These are phyloP conservation scores for Eumaeus atala DNA, from an alignment of 1,140 invertebrate genomes.

Conservation along the genomic window DNA sequence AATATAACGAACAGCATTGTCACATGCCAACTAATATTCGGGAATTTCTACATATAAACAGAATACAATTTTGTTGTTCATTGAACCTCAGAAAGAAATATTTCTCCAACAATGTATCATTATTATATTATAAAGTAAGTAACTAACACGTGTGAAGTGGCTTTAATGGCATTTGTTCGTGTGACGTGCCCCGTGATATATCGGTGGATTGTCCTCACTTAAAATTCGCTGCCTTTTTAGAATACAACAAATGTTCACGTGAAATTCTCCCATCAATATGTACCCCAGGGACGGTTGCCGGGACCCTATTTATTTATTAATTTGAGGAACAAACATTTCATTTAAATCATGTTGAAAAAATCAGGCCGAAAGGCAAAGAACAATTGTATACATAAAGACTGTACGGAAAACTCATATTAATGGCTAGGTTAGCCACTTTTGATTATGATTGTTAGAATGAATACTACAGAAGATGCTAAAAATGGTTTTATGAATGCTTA, in stretches of 20 bases:
- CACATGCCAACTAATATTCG: background rate
- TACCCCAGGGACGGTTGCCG: slow-evolving; percentile 3
- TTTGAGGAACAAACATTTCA: slow-evolving; percentile 1
- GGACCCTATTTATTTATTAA: slow-evolving; percentile 5
- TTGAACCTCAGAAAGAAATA: too few relatives aligned
- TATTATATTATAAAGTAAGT: too few relatives aligned
- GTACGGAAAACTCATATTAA: too few relatives aligned
- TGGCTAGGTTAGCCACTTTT: too few relatives aligned
- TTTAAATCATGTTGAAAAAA: background rate
- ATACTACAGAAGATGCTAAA: too few relatives aligned
- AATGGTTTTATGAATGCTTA: too few relatives aligned
- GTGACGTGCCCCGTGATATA: slow-evolving; percentile 20
- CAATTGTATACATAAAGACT: too few relatives aligned
- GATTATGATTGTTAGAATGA: too few relatives aligned
- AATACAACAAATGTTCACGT: slow-evolving; percentile 11
- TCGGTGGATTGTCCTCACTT: slow-evolving; percentile 12
- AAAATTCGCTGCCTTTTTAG: slow-evolving; percentile 9
- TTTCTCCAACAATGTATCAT: too few relatives aligned
- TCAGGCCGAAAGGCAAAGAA: too few relatives aligned
- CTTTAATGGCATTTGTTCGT: slow-evolving; percentile 12
- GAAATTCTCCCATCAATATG: slow-evolving; percentile 9
- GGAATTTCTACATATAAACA: background rate
- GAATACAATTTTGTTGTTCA: background rate
- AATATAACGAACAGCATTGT: too few relatives aligned
- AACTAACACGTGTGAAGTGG: background rate